Percentiles rank a stretch among this genome's conserved stretches.
Evolutionary conservation across 92 coral and sea anemone genomes (phyloP).

Genomic region (Porites lobata): DNA sequence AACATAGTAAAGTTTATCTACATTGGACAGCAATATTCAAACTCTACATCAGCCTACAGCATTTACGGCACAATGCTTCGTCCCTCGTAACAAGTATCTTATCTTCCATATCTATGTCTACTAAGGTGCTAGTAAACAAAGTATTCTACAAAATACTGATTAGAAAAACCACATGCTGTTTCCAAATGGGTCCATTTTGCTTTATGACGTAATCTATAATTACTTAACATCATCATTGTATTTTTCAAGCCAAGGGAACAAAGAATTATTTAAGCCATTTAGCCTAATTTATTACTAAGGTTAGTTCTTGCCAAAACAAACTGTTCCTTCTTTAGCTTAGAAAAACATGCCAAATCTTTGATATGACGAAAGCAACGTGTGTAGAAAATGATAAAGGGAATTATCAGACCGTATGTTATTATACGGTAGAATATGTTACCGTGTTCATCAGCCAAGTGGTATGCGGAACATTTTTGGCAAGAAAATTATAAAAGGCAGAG

Average conservation of each 20-base stretch:
- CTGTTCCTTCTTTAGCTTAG: neutral
- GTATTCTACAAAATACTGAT: neutral
- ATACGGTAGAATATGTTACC: neutral
- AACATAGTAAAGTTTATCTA: neutral
- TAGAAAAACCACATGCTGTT: neutral
- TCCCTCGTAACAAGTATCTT: neutral
- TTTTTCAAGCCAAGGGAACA: neutral
- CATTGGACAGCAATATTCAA: neutral
- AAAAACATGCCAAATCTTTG: too few relatives aligned
- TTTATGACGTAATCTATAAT: slow-evolving; percentile 1
- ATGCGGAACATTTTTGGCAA: slow-evolving; percentile 37
- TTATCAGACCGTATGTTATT: slow-evolving; percentile 42
- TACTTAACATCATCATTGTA: neutral
- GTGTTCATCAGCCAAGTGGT: neutral
- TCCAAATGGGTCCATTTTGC: slow-evolving; percentile 11
- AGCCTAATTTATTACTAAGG: neutral
- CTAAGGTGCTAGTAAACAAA: slow-evolving; percentile 19
- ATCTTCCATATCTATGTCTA: neutral
- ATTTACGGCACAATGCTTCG: neutral
- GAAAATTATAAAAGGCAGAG: neutral
- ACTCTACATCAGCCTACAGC: too few relatives aligned
- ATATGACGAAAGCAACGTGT: neutral
- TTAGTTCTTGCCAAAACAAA: neutral
- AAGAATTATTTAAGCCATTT: neutral
- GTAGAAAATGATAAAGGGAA: slow-evolving; percentile 11